Conservation (phyloP, 1,140 invertebrate genomes). For the Solenopsis invicta region DNA sequence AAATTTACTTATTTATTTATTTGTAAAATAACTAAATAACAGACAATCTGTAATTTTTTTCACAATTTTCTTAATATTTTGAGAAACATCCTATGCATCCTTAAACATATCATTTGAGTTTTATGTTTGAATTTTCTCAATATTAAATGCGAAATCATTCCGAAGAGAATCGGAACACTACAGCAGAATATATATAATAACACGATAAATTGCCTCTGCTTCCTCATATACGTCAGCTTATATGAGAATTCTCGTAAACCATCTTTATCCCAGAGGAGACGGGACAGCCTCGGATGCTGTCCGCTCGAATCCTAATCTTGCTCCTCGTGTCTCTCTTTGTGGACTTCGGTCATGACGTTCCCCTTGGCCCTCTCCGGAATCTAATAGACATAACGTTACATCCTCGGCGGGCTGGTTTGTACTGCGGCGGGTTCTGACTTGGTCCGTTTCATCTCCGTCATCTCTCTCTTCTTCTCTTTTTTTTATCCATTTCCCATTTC, state of each 20-base stretch:
- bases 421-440: slow-evolving; percentile 1
- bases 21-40: too few relatives aligned
- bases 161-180: background rate
- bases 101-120: background rate
- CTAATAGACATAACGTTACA: slow-evolving; percentile 69
- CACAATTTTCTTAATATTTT: too few relatives aligned
- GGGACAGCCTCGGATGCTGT: background rate
- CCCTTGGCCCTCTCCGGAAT: slow-evolving; percentile 54
- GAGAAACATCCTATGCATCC: too few relatives aligned
- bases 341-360: slow-evolving; percentile 43
- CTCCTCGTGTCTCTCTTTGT: background rate
- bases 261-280: background rate
- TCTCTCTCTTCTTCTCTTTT: slow-evolving; percentile 22
- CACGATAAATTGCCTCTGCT: slow-evolving; percentile 17
- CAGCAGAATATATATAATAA: slow-evolving; percentile 17
- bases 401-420: slow-evolving; percentile 50
- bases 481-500: slow-evolving; percentile 19
- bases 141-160: background rate
- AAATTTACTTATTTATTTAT: too few relatives aligned
- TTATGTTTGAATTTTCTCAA: background rate
- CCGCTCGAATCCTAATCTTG: slow-evolving; percentile 33
- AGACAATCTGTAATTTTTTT: too few relatives aligned
- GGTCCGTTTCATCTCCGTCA: slow-evolving; percentile 6
- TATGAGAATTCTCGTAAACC: slow-evolving; percentile 18
- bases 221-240: background rate